phyloP scores from a whole-genome alignment of 2,113 vertebrate species.

The Aegithalos caudatus region DNA sequence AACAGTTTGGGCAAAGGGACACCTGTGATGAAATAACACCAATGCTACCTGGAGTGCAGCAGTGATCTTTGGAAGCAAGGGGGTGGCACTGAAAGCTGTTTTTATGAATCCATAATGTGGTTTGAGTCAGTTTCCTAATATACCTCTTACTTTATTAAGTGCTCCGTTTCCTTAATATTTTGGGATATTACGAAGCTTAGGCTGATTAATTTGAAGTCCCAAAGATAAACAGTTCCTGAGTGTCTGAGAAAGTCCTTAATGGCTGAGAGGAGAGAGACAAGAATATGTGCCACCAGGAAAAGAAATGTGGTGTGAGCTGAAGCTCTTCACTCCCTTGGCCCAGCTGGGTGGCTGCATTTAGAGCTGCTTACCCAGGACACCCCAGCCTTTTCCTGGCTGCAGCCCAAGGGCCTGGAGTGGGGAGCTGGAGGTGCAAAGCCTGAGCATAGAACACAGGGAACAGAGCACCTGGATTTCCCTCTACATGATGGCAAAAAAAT shows the following conservation, averaged over 20 bases:
- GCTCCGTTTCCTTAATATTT: not conserved
- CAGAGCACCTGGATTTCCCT: not conserved
- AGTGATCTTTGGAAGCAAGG: not conserved
- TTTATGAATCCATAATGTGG: not conserved
- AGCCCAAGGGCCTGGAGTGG: not conserved
- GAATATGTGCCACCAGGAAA: not conserved
- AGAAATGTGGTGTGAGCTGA: not conserved
- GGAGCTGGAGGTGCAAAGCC: not conserved
- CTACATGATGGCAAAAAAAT: not conserved
- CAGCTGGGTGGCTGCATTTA: not conserved
- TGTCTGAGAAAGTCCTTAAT: not conserved
- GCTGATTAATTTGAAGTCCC: not conserved
- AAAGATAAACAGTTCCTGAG: not conserved
- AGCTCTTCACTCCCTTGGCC: not conserved
- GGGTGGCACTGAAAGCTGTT: not conserved
- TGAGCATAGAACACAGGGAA: not conserved
- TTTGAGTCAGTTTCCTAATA: not conserved
- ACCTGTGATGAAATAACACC: not conserved
- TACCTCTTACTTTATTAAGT: not conserved
- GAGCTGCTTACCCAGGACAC: accelerated
- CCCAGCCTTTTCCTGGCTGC: not conserved
- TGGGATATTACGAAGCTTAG: not conserved
- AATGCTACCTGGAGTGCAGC: not conserved
- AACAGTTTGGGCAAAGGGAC: not conserved
- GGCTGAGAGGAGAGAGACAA: not conserved